Conservation (phyloP, 2,888 invertebrate species). For the Limenitis camilla region DNA sequence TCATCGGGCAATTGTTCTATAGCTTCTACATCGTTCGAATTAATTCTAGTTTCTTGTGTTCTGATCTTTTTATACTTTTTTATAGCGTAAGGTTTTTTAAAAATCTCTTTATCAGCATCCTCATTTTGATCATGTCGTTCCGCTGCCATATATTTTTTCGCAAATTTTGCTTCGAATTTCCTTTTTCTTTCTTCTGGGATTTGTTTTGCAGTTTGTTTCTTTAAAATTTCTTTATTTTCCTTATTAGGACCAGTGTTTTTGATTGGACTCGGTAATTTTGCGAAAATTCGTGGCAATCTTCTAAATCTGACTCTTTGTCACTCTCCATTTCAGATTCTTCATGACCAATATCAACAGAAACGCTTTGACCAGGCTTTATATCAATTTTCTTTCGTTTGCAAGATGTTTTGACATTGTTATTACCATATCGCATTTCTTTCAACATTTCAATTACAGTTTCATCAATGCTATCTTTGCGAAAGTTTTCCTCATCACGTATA, state of each 20-base stretch:
- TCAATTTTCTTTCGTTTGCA: background rate
- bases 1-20: background rate
- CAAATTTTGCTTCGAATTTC: background rate
- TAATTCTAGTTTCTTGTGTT: background rate
- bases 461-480: background rate
- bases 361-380: background rate
- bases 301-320: no score
- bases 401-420: background rate
- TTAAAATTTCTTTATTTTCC: no score
- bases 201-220: background rate
- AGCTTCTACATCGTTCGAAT: background rate
- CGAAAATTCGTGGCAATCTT: no score
- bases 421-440: conserved; percentile 1
- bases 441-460: background rate
- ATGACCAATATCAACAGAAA: background rate
- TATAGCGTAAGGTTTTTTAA: background rate
- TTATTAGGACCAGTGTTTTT: no score
- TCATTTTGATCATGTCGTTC: background rate
- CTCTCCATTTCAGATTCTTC: no score
- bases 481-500: background rate
- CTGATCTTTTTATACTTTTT: background rate
- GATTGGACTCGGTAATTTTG: no score
- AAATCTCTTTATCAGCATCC: background rate
- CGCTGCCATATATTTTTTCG: background rate
- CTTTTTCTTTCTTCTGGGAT: background rate